A percentile compares a stretch with the other conserved stretches of the same genome.
These are phyloP conservation scores for Palythoa grandiflora DNA, from an alignment of 92 coral and sea anemone species.

Conservation along the genomic window DNA sequence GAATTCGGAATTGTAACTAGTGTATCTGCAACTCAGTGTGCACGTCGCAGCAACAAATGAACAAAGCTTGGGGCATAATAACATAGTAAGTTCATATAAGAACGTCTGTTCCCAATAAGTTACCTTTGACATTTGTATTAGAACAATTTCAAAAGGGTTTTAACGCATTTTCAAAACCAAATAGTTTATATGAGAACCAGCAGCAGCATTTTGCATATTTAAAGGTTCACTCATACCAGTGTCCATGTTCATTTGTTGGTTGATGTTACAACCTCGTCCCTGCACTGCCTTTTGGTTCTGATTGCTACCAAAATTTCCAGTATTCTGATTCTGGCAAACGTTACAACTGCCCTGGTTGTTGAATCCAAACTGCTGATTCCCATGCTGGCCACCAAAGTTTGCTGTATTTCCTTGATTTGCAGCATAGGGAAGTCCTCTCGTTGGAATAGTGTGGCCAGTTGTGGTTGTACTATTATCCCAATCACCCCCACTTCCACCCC, in stretches of 20 bases:
- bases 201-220: too few species aligned
- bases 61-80: not conserved
- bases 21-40: too few species aligned
- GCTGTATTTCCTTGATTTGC: conserved; percentile 91
- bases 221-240: too few species aligned
- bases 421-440: conserved; percentile 95
- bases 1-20: too few species aligned
- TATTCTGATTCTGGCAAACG: too few species aligned
- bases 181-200: too few species aligned
- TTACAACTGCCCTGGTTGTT: too few species aligned
- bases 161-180: too few species aligned
- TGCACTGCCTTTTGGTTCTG: conserved; percentile 75
- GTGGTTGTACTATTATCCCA: conserved; percentile 75
- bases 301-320: conserved; percentile 38
- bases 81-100: not conserved
- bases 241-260: too few species aligned
- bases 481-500: conserved; percentile 75
- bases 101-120: not conserved
- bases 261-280: too few species aligned
- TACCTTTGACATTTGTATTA: not conserved
- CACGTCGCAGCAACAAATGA: too few species aligned
- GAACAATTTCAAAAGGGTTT: not conserved
- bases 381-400: conserved; percentile 72
- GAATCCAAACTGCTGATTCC: too few species aligned
- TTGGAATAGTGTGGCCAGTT: conserved; percentile 93